Percentiles rank a stretch among this genome's conserved stretches.
These are phyloP conservation scores for Cheilosia soror DNA, from an alignment of 2,888 invertebrate species.

Conservation along the genomic window DNA sequence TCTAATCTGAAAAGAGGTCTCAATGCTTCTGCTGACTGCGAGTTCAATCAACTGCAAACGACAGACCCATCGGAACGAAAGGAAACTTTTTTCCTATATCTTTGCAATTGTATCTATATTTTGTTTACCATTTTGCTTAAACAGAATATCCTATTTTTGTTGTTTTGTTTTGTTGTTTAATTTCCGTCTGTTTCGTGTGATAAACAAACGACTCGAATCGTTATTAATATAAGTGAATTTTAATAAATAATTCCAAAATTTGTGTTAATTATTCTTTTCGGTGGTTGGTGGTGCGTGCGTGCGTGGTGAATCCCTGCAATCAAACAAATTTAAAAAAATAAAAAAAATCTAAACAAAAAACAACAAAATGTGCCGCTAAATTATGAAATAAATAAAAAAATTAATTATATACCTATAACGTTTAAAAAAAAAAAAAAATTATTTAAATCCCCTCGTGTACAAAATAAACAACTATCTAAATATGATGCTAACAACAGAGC, in stretches of 20 bases:
- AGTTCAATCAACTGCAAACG: slow-evolving; percentile 67
- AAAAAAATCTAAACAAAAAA: slow-evolving; percentile 19
- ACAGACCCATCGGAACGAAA: slow-evolving; percentile 17
- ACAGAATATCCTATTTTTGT: slow-evolving; percentile 33
- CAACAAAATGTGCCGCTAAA: slow-evolving; percentile 22
- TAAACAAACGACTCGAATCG: slow-evolving; percentile 9
- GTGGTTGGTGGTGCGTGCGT: not conserved
- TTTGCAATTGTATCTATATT: slow-evolving; percentile 6
- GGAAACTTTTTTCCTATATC: slow-evolving; percentile 1
- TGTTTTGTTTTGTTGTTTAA: slow-evolving; percentile 11
- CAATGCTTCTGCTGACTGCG: slow-evolving; percentile 59
- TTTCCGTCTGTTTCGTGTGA: not conserved
- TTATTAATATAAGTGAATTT: slow-evolving; percentile 25
- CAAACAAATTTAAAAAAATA: not conserved
- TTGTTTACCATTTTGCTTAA: slow-evolving; percentile 67
- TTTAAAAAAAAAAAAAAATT: slow-evolving; percentile 30
- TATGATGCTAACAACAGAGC: slow-evolving; percentile 86
- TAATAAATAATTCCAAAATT: slow-evolving; percentile 23
- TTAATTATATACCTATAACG: slow-evolving; percentile 2
- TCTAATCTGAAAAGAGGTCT: slow-evolving; percentile 58
- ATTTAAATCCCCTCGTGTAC: slow-evolving; percentile 25
- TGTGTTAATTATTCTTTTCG: slow-evolving; percentile 32
- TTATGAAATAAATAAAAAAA: slow-evolving; percentile 24
- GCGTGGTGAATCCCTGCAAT: slow-evolving; percentile 7
- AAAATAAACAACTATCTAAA: slow-evolving; percentile 55